Base-by-base conservation (phyloP, 1,140 invertebrate species). In the Andrena cerasifolii region DNA sequence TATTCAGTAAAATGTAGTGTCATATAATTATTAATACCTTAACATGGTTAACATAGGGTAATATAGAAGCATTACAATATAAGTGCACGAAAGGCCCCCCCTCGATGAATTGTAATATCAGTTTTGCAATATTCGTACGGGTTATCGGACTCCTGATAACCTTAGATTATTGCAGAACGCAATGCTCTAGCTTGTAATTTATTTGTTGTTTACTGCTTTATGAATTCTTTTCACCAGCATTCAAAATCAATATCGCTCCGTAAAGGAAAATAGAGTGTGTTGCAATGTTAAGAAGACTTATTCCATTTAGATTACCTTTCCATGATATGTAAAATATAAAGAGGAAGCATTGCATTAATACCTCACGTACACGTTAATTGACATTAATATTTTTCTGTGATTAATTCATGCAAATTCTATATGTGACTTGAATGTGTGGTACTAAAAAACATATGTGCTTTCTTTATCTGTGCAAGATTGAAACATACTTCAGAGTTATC, bases 111-210 rank as follows among this genome's bases (percentile, higher is more conserved):
- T 80, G 83, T 85, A 82, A 78, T 79, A 87, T 75, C 74, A 82
- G 82, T 90, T 85, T 89, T 87, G 84, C 82, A 88, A 89, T 49
- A 75, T 40, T 26, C 65, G 77, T 24, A 4, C 61, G 65, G 79
- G 88, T 89, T 88, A 90, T 89, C 88, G 40, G 63, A 28, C 54
- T 21, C 65, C 28, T 70, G 89, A 91, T 91, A 90, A 91, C 89
- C 89, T 67, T 68, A 71, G 78, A 73, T 88, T 76, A 84, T 80
- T 80, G 49, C 65, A 58, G 75, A 76, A 85, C 26, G 49, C 56
- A 62, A 76, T 74, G 62, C 71, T 75, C 67, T n/a, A 24, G 24
- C 16, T 40, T 65, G 61, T 65, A 74, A 79, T 58, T 28, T 59
- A 68, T 82, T 82, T 73, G 16, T 72, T 83, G 53, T 73, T 79